Evolutionary conservation across 2,797 vertebrate species (phyloP).

Genomic region (Gallirallus australis): DNA sequence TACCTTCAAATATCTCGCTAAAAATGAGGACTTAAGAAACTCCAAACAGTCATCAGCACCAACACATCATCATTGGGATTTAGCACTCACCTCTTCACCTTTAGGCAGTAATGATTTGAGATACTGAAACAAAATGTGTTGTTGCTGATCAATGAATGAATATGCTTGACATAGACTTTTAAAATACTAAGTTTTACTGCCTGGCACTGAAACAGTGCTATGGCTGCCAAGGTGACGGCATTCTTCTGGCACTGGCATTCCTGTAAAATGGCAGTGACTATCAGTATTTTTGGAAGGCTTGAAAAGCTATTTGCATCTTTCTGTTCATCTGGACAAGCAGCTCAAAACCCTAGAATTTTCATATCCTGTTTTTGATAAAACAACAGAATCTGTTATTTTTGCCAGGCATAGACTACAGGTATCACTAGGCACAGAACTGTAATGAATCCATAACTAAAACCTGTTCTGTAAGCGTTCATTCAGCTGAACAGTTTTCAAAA

Average conservation of each 20-base stretch:
- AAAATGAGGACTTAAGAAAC: neutral
- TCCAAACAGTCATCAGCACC: neutral
- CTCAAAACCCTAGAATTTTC: neutral
- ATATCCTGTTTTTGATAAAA: neutral
- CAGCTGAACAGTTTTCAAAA: neutral
- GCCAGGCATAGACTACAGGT: accelerated
- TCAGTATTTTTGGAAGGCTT: neutral
- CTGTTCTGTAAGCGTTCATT: neutral
- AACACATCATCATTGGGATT: neutral
- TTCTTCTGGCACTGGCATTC: neutral
- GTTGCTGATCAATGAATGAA: neutral
- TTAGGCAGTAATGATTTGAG: neutral
- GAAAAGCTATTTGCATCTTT: neutral
- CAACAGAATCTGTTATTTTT: neutral
- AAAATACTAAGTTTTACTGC: neutral
- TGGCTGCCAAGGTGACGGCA: neutral
- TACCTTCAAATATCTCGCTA: neutral
- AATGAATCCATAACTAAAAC: neutral
- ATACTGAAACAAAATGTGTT: neutral
- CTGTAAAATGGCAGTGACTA: neutral
- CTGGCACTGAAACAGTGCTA: neutral
- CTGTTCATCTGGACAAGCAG: neutral
- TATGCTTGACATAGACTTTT: neutral
- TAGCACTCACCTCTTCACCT: neutral
- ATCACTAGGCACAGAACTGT: neutral